Percentiles rank a stretch among this genome's conserved stretches.
These are phyloP conservation scores for Amphipoea lucens DNA, from an alignment of 2,888 invertebrate species.

Conservation along the genomic window DNA sequence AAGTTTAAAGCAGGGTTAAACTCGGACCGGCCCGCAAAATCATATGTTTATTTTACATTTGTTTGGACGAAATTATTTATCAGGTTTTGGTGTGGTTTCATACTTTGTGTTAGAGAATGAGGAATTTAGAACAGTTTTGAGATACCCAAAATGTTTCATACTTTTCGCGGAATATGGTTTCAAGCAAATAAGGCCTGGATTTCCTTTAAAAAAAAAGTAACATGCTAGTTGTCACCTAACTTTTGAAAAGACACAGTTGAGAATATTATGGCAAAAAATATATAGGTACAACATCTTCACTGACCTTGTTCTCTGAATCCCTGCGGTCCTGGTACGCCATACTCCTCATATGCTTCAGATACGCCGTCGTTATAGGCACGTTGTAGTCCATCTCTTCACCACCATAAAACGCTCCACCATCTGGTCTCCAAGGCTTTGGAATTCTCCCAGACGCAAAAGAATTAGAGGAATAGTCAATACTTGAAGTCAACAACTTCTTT, in stretches of 20 bases:
- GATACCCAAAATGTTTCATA: constrained; percentile 32
- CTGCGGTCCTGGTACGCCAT: constrained; percentile 88
- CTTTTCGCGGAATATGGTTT: constrained; percentile 4
- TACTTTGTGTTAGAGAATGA: constrained; percentile 38
- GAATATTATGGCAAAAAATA: neutral
- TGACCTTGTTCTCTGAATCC: constrained; percentile 84
- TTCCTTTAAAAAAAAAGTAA: neutral
- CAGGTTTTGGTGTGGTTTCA: constrained; percentile 66
- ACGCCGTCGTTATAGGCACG: constrained; percentile 97
- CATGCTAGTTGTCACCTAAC: neutral
- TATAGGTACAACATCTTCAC: constrained; percentile 50
- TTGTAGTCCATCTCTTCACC: constrained; percentile 93
- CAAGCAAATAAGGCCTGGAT: neutral
- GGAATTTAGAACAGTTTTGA: constrained; percentile 61
- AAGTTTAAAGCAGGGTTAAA: constrained; percentile 79
- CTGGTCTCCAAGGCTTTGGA: constrained; percentile 92
- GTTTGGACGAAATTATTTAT: constrained; percentile 77
- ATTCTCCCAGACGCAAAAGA: constrained; percentile 85
- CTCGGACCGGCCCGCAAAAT: constrained; percentile 73
- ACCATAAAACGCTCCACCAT: constrained; percentile 82
- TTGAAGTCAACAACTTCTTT: constrained; percentile 86
- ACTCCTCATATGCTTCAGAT: constrained; percentile 95
- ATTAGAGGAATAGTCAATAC: constrained; percentile 78
- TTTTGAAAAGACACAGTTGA: neutral
- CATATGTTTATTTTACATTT: constrained; percentile 77